Conservation (phyloP, 2,113 vertebrate species). For the Brachyistius frenatus region DNA sequence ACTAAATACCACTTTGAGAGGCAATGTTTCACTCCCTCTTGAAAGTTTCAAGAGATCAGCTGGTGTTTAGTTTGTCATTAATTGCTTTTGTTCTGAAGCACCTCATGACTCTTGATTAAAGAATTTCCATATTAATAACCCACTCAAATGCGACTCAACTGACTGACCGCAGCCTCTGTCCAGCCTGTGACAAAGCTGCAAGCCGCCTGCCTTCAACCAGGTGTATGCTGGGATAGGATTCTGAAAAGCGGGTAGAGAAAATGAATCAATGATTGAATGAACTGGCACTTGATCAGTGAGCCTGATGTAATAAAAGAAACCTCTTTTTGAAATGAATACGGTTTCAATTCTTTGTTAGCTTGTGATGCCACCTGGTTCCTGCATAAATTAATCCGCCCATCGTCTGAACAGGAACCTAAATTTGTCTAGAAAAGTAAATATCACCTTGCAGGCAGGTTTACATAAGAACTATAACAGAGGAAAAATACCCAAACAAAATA, state of each 20-base stretch:
- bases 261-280: constrained; percentile 51
- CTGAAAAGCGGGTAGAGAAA: constrained; percentile 36
- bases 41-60: not conserved
- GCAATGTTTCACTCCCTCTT: not conserved
- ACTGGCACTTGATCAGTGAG: constrained; percentile 40
- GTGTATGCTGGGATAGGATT: constrained; percentile 17
- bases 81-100: too few relatives aligned
- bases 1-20: not conserved
- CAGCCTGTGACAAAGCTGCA: not conserved
- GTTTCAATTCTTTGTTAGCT: constrained; percentile 38
- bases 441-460: constrained; percentile 3
- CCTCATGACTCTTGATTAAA: too few relatives aligned
- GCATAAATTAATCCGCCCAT: constrained; percentile 10
- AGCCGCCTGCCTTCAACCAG: constrained; percentile 10
- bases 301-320: constrained; percentile 34
- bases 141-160: not conserved
- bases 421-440: constrained; percentile 12
- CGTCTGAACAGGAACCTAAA: constrained; percentile 16
- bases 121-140: too few relatives aligned
- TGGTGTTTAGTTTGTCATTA: too few relatives aligned
- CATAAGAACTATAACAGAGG: constrained; percentile 26
- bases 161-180: constrained; percentile 3
- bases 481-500: constrained; percentile 6
- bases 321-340: constrained; percentile 32
- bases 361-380: constrained; percentile 53